Evolutionary conservation across 2,888 invertebrate species (phyloP), one percentile per base, ranked within the genome.

Genomic region (Cosmia pyralina): DNA sequence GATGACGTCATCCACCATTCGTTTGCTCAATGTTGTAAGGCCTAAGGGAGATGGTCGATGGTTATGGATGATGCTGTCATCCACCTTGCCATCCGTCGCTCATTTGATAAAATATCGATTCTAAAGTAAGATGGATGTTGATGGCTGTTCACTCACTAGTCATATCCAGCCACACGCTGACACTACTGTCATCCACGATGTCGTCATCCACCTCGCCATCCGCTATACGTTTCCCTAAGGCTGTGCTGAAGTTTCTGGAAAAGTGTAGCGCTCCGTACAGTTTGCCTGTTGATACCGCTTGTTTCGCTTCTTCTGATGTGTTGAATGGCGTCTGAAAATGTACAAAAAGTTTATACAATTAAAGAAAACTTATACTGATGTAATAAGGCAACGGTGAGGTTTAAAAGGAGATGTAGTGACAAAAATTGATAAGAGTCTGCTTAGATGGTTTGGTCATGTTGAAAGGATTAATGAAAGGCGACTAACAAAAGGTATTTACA

Each of bases 151-250:
- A 92, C 95, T 94, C 91, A 98, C 98, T 98, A 68, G 98, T 97
- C 97, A 97, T 97, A 87, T 98, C 98, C 66, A 98, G 94, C 93
- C 97, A 97, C 0, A 98, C 96, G 86, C 96, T 96, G 62, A 98
- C 96, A 75, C 97, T 97, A 86, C 98, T 97, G 78, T 96, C 95
- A 0, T 96, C 95, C 4, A 97, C 89, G 0, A 96, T 90, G 34
- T 96, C 96, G 15, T 96, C 96, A 0, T 96, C 96, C 69, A 96
- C 96, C 34, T 96, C 94, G 0, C 97, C 97, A 64, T 97, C 96
- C 3, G 97, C 95, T 0, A 97, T 88, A 13, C 98, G 93, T 38
- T 92, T 91, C 68, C 96, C 94, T 60, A 98, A 94, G 0, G 97
- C 97, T 11, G 92, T 89, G 1, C 98, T 98, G 90, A 98, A 99